phyloP scores from a whole-genome alignment of 2,797 vertebrate genomes.

The Gallinago stenura region DNA sequence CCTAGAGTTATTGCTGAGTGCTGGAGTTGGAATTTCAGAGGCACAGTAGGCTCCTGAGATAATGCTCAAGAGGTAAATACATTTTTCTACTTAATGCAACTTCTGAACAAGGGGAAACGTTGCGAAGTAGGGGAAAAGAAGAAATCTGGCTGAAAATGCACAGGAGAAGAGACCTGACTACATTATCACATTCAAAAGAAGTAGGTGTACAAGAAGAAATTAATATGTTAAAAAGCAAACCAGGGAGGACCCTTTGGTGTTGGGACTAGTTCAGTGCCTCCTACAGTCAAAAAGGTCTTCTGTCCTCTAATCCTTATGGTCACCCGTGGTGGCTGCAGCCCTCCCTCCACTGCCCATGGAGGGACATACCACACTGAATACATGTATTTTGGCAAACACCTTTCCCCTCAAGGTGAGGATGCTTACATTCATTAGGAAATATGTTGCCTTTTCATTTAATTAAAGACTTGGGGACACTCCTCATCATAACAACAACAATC shows the following conservation, averaged over 20 bases:
- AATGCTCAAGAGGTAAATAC: not conserved
- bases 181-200: not conserved
- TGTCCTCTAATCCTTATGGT: not conserved
- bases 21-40: not conserved
- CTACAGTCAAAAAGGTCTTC: not conserved
- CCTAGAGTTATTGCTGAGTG: not conserved
- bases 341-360: not conserved
- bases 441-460: not conserved
- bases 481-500: not conserved
- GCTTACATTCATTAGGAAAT: not conserved
- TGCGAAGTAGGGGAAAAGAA: not conserved
- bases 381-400: not conserved
- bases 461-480: not conserved
- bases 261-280: not conserved
- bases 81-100: not conserved
- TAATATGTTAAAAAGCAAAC: not conserved
- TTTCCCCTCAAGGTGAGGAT: not conserved
- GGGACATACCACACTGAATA: rapidly evolving
- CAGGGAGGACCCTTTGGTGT: not conserved
- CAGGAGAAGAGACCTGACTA: not conserved
- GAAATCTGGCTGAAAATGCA: not conserved
- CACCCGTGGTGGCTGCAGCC: rapidly evolving
- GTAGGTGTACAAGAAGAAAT: not conserved
- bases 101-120: not conserved
- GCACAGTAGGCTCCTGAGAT: not conserved